A percentile compares a stretch with the other conserved stretches of the same genome.
Evolutionary conservation across 2,113 vertebrate species (phyloP).

Genomic region (Spheniscus mendiculus): DNA sequence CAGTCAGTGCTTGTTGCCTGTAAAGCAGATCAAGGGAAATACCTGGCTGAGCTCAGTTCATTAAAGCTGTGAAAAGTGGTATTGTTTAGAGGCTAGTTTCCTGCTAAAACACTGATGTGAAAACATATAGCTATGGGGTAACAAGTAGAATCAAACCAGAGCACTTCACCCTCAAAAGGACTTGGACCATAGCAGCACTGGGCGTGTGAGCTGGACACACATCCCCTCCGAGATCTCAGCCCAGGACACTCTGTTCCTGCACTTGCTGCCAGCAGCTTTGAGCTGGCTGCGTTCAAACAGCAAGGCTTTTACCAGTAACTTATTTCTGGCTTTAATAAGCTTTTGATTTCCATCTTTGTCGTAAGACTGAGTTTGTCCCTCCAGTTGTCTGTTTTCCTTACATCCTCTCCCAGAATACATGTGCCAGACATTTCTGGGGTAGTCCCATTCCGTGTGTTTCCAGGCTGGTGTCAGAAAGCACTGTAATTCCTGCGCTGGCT

Average conservation of each 20-base stretch:
- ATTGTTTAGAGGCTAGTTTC: background rate
- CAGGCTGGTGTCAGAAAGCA: background rate
- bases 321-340: background rate
- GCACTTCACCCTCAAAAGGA: background rate
- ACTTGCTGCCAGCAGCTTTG: constrained; percentile 8
- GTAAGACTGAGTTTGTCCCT: background rate
- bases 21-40: background rate
- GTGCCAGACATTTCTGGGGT: background rate
- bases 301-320: constrained; percentile 6
- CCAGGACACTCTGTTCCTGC: background rate
- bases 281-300: background rate
- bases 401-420: background rate
- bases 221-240: background rate
- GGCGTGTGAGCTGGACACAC: background rate
- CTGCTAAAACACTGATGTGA: background rate
- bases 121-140: background rate
- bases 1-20: background rate
- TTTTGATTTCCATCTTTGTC: background rate
- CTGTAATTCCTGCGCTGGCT: background rate
- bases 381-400: background rate
- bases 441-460: background rate
- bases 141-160: background rate
- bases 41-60: background rate
- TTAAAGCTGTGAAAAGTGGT: background rate
- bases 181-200: background rate